Evolutionary conservation across 2,797 vertebrate species (phyloP).

Genomic region (Leptodactylus fallax): DNA sequence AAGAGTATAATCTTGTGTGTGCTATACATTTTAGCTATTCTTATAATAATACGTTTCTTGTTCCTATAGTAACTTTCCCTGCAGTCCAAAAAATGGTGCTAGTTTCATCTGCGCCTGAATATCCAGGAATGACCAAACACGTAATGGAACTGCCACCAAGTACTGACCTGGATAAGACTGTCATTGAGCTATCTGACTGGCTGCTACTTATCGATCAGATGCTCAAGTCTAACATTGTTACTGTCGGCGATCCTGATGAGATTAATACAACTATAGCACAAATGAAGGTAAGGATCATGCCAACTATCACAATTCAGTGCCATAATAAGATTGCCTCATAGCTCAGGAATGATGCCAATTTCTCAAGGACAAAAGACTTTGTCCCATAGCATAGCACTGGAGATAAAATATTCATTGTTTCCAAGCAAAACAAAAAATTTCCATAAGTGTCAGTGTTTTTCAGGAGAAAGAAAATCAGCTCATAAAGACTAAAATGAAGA

Average conservation of each 20-base stretch:
- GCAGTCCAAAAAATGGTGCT: constrained; percentile 85
- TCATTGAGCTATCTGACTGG: constrained; percentile 93
- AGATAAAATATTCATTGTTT: not conserved
- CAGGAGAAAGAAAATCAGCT: too few species aligned
- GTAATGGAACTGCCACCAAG: constrained; percentile 81
- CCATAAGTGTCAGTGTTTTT: too few species aligned
- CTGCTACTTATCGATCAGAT: constrained; percentile 93
- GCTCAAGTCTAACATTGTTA: constrained; percentile 98
- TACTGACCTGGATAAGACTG: constrained; percentile 89
- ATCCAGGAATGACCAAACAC: constrained; percentile 73
- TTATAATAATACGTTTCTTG: not conserved
- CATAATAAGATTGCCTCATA: not conserved
- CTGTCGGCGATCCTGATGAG: constrained; percentile 92
- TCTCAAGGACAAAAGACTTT: not conserved
- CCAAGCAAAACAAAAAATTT: too few species aligned
- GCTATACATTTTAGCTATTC: not conserved
- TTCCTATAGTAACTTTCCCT: constrained; percentile 74
- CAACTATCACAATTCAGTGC: not conserved
- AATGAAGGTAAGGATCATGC: constrained; percentile 83
- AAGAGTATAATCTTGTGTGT: too few species aligned
- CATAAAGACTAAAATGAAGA: too few species aligned
- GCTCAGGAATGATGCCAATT: not conserved
- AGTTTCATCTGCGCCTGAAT: constrained; percentile 79
- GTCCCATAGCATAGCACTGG: not conserved
- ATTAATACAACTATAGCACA: constrained; percentile 90